phyloP scores from a whole-genome alignment of 2,113 vertebrate genomes.

The Sceloporus undulatus region DNA sequence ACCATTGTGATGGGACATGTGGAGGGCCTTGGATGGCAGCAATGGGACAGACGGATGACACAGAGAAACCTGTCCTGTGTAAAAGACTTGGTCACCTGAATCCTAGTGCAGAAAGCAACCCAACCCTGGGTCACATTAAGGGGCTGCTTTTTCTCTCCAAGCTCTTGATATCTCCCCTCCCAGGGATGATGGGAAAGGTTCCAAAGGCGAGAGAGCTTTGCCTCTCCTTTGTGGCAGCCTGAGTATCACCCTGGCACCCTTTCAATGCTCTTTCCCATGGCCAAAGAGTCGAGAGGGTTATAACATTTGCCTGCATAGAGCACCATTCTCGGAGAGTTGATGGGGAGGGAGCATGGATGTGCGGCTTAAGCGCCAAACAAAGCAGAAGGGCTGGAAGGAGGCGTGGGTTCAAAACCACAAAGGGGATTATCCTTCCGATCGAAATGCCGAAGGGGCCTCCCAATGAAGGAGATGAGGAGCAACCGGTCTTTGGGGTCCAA shows the following conservation, averaged over 20 bases:
- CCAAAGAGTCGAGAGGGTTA: background rate
- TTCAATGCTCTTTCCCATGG: background rate
- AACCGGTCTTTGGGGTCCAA: background rate
- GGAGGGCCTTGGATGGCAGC: too few relatives aligned
- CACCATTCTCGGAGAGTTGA: background rate
- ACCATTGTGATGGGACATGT: background rate
- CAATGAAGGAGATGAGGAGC: background rate
- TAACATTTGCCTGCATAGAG: background rate
- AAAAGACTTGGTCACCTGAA: too few relatives aligned
- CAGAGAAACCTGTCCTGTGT: too few relatives aligned
- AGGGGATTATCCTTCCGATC: conserved; percentile 41
- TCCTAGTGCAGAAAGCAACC: background rate
- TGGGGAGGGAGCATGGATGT: background rate
- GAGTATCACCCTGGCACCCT: background rate
- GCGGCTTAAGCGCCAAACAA: background rate
- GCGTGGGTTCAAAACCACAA: conserved; percentile 45
- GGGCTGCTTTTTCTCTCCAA: background rate
- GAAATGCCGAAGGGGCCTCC: background rate
- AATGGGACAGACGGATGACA: too few relatives aligned
- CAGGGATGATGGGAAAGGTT: background rate
- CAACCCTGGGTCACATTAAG: background rate
- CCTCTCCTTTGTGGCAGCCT: background rate
- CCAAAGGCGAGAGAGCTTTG: background rate
- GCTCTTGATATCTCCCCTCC: background rate
- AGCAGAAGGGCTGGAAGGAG: conserved; percentile 23